A percentile compares a stretch with the other conserved stretches of the same genome.
Conservation (phyloP, 2,888 invertebrate genomes). For the Tanaodytes sp. region DNA sequence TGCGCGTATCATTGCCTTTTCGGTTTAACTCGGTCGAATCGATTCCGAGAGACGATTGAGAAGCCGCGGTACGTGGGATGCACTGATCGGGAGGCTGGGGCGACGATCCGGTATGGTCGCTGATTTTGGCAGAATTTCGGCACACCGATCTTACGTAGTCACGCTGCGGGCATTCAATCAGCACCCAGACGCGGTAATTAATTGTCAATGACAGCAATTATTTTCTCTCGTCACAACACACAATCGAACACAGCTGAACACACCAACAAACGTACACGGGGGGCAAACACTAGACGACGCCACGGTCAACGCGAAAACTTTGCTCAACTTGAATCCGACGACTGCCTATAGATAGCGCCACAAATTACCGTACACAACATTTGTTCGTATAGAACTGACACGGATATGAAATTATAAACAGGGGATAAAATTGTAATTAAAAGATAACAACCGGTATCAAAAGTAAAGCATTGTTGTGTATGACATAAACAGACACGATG, state of each 20-base stretch:
- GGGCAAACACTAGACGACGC: too few species aligned
- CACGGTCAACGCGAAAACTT: too few species aligned
- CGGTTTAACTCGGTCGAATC: conserved; percentile 6
- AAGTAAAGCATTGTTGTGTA: too few species aligned
- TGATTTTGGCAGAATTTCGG: not conserved
- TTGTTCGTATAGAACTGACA: too few species aligned
- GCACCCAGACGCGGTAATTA: conserved; percentile 5
- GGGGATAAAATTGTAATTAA: too few species aligned
- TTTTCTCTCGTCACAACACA: conserved; percentile 29
- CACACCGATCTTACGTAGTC: not conserved
- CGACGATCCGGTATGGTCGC: not conserved
- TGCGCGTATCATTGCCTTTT: conserved; percentile 9
- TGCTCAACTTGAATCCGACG: too few species aligned
- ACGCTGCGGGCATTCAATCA: conserved; percentile 4
- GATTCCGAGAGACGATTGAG: conserved; percentile 23
- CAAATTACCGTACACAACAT: too few species aligned
- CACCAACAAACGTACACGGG: too few species aligned
- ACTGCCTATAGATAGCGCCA: too few species aligned
- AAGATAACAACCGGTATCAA: too few species aligned
- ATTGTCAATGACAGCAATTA: conserved; percentile 28
- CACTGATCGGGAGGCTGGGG: conserved; percentile 7
- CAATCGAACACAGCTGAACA: conserved; percentile 26
- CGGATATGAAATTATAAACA: too few species aligned
- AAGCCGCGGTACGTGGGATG: conserved; percentile 3
- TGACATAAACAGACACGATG: too few species aligned